Base-by-base conservation (phyloP, 1,140 invertebrate genomes). In the Mesaphorura yosii region DNA sequence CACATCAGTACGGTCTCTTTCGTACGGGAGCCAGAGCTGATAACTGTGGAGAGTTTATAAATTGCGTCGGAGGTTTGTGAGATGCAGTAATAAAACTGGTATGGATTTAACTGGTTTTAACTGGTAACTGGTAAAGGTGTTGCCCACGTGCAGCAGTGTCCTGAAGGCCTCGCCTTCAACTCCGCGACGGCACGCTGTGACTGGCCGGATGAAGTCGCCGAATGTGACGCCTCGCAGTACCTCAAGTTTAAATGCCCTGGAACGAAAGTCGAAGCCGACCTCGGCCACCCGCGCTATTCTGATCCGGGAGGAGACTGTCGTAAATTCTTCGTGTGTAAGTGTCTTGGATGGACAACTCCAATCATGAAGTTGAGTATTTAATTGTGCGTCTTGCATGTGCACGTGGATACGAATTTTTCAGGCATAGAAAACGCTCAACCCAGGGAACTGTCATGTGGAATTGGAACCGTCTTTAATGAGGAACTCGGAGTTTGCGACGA, bases 1-100 rank as follows among this genome's bases (percentile, higher is more conserved):
- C 87, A 0, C 82, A 87, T 66, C 83, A 86, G 64, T 90, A 82
- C 61, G 88, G 87, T 0, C 83, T 88, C 64, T 91, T 82, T 70
- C 76, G 79, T 58, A 67, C 83, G 45, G 31, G 10, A 34, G 79
- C 82, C 1, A 82, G 86, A 63, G 64, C 72, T 4, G 65, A 70
- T 0, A 77, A 86, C 63, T 92, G 88, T 66, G 84, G 86, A 12
- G 74, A 81, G 59, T 93, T 89, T 66, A 83, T 83, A 69, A 88
- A 84, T 62, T 92, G 88, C 64, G 84, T 81, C 0, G 78, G 79
- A 38, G 88, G 88, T 10, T n/a, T n/a, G 71, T 73, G 1, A 77
- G 75, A 5, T 79, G 76, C 59, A n/a, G n/a, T n/a, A n/a, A n/a
- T n/a, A n/a, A n/a, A n/a, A n/a, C n/a, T n/a, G n/a, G n/a, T n/a